These are phyloP conservation scores for Tachysurus fulvidraco DNA, from an alignment of 2,113 vertebrate species.

Conservation along the genomic window DNA sequence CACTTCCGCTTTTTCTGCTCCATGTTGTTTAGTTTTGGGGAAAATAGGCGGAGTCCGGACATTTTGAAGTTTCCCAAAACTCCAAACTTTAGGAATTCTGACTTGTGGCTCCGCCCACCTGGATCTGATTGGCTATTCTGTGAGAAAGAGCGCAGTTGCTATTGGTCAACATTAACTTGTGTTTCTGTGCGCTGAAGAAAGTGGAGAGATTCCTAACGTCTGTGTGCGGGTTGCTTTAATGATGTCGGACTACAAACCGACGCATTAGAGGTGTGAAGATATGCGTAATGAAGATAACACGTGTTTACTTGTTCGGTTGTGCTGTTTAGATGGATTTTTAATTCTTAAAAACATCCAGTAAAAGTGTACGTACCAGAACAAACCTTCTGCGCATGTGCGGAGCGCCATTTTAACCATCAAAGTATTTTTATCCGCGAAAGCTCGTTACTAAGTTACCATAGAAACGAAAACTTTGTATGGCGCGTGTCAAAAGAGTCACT, in stretches of 20 bases:
- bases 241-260: background rate
- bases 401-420: background rate
- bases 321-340: background rate
- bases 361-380: too few species aligned
- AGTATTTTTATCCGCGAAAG: too few species aligned
- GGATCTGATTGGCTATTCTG: background rate
- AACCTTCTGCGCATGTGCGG: slow-evolving; percentile 7
- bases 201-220: background rate
- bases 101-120: background rate
- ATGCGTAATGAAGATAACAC: background rate
- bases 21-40: background rate
- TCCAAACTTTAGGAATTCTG: slow-evolving; percentile 7
- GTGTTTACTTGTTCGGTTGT: too few species aligned
- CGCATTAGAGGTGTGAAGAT: too few species aligned
- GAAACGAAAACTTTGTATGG: background rate
- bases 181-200: background rate
- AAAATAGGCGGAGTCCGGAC: background rate
- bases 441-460: background rate
- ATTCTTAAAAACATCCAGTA: background rate
- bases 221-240: background rate
- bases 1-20: slow-evolving; percentile 3
- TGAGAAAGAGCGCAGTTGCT: too few species aligned
- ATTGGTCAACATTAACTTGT: background rate
- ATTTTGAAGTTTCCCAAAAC: background rate
- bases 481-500: background rate